Evolutionary conservation across 2,797 vertebrate species (phyloP), one percentile per base, ranked within the genome.

Genomic region (Phataginus tricuspis): DNA sequence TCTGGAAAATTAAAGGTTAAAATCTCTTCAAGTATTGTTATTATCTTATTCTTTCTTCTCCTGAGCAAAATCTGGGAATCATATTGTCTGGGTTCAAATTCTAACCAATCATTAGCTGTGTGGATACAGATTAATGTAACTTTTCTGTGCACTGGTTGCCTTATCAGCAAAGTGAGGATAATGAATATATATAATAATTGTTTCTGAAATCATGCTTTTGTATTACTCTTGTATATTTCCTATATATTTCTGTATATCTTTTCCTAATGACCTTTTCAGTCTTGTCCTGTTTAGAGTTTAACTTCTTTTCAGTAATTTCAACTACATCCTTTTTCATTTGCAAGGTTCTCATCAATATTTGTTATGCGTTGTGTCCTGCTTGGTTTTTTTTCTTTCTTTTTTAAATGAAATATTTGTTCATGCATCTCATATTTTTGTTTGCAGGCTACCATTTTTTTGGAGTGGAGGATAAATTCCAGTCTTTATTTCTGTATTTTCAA

Each of bases 1-100:
- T 96, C 37, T 82, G 29, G 39, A 96, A 96, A 93, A 64, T 89
- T 77, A 80, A 74, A 29, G 51, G 27, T 45, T 94, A 49, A 21
- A 87, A 21, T 83, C 31, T 57, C 57, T 80, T 61, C 15, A 85
- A 86, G 85, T 86, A 71, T 42, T 59, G 21, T 29, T 75, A 66
- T 53, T 61, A 29, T 49, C 7, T 63, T 64, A 27, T 59, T 82
- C 5, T 85, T 39, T 45, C 19, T 90, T 71, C 7, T 57, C 11
- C 37, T 31, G 23, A 82, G 13, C 53, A 4, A 68, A 78, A 1
- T 4, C 71, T 66, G 75, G 15, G 5, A 89, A 66, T 42, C 7
- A 29, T 86, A 71, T 3, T 55, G 23, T 63, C 11, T 31, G 3
- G n/a, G 16, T 92, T 77, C 49, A 86, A 49, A 83, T 86, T 93